phyloP scores from a whole-genome alignment of 2,113 vertebrate species.

The Micromys minutus region DNA sequence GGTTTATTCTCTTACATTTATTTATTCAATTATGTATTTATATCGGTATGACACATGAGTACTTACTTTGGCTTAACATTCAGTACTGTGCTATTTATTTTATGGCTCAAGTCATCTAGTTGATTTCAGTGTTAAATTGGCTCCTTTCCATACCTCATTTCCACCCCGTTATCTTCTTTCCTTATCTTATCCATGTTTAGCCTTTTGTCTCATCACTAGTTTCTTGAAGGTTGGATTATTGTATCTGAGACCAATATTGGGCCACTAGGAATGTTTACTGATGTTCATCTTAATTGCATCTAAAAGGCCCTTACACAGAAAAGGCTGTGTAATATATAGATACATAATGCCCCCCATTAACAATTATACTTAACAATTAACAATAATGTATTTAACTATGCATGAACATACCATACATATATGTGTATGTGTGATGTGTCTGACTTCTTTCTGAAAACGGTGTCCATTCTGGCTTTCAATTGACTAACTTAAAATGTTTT shows the following conservation, averaged over 20 bases:
- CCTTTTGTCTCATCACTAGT: background rate
- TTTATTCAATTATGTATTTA: conserved; percentile 14
- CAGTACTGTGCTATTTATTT: background rate
- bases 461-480: background rate
- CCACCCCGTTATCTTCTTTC: background rate
- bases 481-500: background rate
- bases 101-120: background rate
- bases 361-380: background rate
- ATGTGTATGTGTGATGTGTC: background rate
- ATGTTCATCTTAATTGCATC: background rate
- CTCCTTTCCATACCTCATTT: background rate
- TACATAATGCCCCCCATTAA: background rate
- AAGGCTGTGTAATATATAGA: background rate
- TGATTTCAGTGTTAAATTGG: background rate
- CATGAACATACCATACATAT: too few relatives aligned
- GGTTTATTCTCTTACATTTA: background rate
- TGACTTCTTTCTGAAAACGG: background rate
- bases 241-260: background rate
- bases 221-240: background rate
- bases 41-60: background rate
- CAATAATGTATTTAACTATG: background rate
- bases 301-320: background rate
- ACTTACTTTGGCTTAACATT: background rate
- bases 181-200: background rate
- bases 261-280: accelerated